Evolutionary conservation across 2,797 vertebrate species (phyloP), one percentile per base, ranked within the genome.

Genomic region (Toxotes lorentzi): DNA sequence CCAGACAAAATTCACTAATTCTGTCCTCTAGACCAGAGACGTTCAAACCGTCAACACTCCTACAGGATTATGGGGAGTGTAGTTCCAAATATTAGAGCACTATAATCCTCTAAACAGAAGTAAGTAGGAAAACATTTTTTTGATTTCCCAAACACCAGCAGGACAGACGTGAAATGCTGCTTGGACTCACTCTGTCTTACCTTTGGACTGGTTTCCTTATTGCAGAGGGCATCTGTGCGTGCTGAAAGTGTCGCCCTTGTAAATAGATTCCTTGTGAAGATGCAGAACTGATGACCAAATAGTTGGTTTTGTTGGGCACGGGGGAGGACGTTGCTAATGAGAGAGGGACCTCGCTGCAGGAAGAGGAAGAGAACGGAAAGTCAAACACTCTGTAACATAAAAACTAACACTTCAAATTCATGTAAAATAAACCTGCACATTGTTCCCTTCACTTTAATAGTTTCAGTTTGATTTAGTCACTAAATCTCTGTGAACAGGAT

Each of bases 211-310:
- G 95, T 66, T 96, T 98, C 93, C 96, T 95, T 74, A 95, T 86
- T 57, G 87, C 23, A 0, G 96, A 60, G 62, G 94, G 93, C 32
- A 94, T 87, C 21, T 96, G 96, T 0, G 97, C 92, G 19, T 98
- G 97, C 80, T 97, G 97, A 86, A 98, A 98, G 88, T 94, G 93
- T 38, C 98, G 96, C 21, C 97, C 96, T 27, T 97, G 97, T 67
- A 97, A 86, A 40, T 97, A 80, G 58, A 97, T 94, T 50, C 96
- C 97, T 80, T 95, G 95, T 32, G 95, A 88, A 0, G 89, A 86
- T 0, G 90, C 6, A 0, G 91, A 90, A 13, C 87, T 94, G 84
- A 94, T 80, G 71, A 95, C 92, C 38, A 93, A 83, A 53, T 88
- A 93, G 82, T 93, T 93, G 81, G 87, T 91, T 93, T 91, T 91